A percentile compares a stretch with the other conserved stretches of the same genome.
Evolutionary conservation across 2,888 invertebrate species (phyloP).

Genomic region (Euzophera pinguis): DNA sequence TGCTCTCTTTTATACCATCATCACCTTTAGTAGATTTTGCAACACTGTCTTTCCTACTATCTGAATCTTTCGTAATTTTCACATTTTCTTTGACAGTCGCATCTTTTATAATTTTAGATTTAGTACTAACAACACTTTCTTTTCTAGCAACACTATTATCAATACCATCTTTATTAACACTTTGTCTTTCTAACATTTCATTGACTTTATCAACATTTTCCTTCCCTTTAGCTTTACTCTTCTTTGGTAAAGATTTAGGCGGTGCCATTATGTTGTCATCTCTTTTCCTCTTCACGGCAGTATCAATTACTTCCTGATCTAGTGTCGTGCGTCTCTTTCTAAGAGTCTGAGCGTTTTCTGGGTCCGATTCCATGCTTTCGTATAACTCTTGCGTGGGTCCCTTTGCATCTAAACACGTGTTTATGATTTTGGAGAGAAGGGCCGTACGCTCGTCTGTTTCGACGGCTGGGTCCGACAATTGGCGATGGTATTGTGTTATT

Average conservation of each 20-base stretch:
- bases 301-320: constrained; percentile 29
- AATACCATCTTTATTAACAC: background rate
- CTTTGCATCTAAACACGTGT: constrained; percentile 50
- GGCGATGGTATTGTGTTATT: constrained; percentile 47
- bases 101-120: background rate
- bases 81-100: background rate
- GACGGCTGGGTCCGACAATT: constrained; percentile 48
- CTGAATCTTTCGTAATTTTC: background rate
- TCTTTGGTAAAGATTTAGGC: constrained; percentile 56
- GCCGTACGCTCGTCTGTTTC: constrained; percentile 55
- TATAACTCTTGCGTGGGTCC: constrained; percentile 26
- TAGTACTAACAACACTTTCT: constrained; percentile 7
- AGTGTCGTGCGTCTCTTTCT: constrained; percentile 26
- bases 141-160: background rate
- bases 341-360: constrained; percentile 33
- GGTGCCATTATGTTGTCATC: constrained; percentile 57
- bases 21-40: background rate
- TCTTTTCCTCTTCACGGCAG: constrained; percentile 25
- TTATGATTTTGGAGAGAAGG: constrained; percentile 52
- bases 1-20: background rate
- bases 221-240: constrained; percentile 40
- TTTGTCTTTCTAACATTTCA: background rate
- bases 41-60: background rate
- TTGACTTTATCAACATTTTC: constrained; percentile 28
- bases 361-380: constrained; percentile 39